A percentile compares a stretch with the other conserved stretches of the same genome.
phyloP scores from a whole-genome alignment of 1,140 invertebrate species.

The Caerostris darwini region DNA sequence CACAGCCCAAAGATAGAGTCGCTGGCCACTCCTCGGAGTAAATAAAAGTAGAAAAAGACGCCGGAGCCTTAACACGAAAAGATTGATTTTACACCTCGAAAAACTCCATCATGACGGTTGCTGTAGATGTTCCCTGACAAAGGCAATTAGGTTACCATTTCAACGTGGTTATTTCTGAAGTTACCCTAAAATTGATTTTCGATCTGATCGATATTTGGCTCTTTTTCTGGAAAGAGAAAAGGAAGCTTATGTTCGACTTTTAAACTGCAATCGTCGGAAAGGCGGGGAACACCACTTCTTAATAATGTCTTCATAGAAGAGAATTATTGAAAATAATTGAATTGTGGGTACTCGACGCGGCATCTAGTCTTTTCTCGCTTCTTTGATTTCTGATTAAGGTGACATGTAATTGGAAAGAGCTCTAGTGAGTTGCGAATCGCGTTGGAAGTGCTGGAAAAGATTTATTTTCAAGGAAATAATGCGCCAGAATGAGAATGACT shows the following conservation, averaged over 20 bases:
- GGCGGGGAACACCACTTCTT: too few species aligned
- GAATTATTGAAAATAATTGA: constrained; percentile 10
- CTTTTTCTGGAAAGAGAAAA: constrained; percentile 4
- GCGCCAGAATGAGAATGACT: background rate
- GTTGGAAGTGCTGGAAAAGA: background rate
- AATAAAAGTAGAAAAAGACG: too few species aligned
- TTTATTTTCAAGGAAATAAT: background rate
- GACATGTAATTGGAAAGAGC: background rate
- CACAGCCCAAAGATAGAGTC: too few species aligned
- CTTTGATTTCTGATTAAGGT: constrained; percentile 46
- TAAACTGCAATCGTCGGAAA: background rate
- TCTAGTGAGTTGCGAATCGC: background rate
- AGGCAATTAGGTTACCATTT: constrained; percentile 17
- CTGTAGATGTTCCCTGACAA: background rate
- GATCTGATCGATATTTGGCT: background rate
- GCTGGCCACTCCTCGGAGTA: too few species aligned
- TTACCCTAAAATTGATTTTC: background rate
- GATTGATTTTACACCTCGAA: background rate
- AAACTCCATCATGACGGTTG: background rate
- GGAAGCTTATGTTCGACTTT: background rate
- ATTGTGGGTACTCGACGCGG: background rate
- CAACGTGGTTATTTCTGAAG: background rate
- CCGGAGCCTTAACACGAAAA: too few species aligned
- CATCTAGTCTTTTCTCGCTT: background rate
- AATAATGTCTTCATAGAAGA: background rate